Base-by-base conservation (phyloP, 1,140 invertebrate genomes). In the Drosophila lini region DNA sequence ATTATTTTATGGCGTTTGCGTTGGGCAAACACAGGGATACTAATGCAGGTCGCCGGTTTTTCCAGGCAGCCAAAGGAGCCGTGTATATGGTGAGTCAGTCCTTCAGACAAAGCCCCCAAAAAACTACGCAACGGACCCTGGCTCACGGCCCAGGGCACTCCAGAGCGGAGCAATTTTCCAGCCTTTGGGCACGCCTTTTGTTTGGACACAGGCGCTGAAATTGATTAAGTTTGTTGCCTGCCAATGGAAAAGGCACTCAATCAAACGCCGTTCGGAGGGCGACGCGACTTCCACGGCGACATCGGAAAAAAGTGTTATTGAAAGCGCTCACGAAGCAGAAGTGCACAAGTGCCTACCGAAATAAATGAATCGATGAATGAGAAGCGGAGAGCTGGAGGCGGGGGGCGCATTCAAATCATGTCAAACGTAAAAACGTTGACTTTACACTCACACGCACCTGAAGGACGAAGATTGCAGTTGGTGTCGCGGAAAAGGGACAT, bases 161-260 rank as follows among this genome's bases (percentile, higher is more conserved):
- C 34, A 36, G 28, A 25, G 28, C 15, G 10, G 34, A 60, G 79
- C 82, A 82, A 85, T 85, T 86, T 82, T 85, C 69, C 65, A 75
- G 82, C 82, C 82, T 85, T 82, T 88, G 80, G 83, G 62, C 76
- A 70, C 75, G 67, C 75, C 82, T 86, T 85, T 85, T 88, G 83
- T 85, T 85, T 85, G 80, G 83, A 85, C 83, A 88, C 70, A 86
- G 83, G 69, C 82, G 82, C 70, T 82, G 70, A 85, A 85, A 85
- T 85, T 85, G 82, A 85, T 85, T 85, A 85, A 85, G 82, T 85
- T 85, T 85, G 82, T 88, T 88, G 79, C 75, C 81, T 75, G 83
- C 82, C 82, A 82, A 73, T 85, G 82, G 48, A 79, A 85, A 79
- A 86, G 82, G 70, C 79, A 86, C 82, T 85, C 82, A 81, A 81